A percentile compares a stretch with the other conserved stretches of the same genome.
These are phyloP conservation scores for Miltochrista miniata DNA, from an alignment of 2,888 invertebrate genomes.

Conservation along the genomic window DNA sequence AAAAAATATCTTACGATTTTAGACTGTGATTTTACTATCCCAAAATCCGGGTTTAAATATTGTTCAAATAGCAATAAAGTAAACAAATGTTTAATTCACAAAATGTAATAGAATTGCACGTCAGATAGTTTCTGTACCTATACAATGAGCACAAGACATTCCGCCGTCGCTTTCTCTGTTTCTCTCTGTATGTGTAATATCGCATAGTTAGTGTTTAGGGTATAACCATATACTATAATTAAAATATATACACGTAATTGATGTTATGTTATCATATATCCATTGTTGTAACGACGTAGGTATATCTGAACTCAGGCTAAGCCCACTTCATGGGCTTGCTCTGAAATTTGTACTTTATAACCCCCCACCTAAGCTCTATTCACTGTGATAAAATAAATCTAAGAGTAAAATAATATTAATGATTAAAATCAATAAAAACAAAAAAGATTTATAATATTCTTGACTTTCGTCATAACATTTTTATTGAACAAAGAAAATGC, in stretches of 20 bases:
- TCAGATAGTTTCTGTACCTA: conserved; percentile 25
- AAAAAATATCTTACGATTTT: no score
- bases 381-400: conserved; percentile 64
- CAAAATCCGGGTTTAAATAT: no score
- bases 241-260: conserved; percentile 28
- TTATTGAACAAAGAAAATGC: conserved; percentile 26
- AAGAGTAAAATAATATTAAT: conserved; percentile 24
- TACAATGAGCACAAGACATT: conserved; percentile 38
- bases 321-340: conserved; percentile 23
- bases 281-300: conserved; percentile 34
- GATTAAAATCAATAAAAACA: conserved; percentile 27
- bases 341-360: conserved; percentile 23
- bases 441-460: conserved; percentile 33
- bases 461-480: conserved; percentile 25
- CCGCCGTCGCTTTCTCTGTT: conserved; percentile 41
- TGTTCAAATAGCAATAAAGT: no score
- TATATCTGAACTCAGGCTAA: conserved; percentile 19
- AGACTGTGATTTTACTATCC: no score
- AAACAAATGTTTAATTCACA: neutral
- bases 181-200: conserved; percentile 24
- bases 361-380: conserved; percentile 53
- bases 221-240: conserved; percentile 46
- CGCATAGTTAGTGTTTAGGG: conserved; percentile 45
- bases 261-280: conserved; percentile 27
- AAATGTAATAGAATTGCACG: neutral